Conservation (phyloP, 2,113 vertebrate species). For the Corvus hawaiiensis region DNA sequence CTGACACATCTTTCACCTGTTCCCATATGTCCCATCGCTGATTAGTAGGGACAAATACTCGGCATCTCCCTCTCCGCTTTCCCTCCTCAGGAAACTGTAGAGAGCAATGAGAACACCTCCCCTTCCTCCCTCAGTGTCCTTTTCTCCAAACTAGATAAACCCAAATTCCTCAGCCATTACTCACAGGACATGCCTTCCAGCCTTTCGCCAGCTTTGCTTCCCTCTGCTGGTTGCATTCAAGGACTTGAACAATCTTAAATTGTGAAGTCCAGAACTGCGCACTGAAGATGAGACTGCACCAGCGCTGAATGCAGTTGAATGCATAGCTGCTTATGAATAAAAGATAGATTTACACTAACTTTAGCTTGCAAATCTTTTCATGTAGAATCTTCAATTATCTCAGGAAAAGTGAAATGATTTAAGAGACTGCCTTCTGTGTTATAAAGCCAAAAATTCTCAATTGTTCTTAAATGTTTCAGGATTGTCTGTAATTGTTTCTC, state of each 20-base stretch:
- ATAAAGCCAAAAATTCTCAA: not conserved
- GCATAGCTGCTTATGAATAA: not conserved
- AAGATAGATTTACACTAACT: not conserved
- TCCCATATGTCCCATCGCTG: rapidly evolving
- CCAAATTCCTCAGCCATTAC: not conserved
- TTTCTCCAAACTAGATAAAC: not conserved
- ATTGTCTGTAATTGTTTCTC: not conserved
- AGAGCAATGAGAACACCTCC: not conserved
- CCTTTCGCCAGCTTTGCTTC: not conserved
- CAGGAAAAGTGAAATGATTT: not conserved
- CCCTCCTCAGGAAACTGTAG: not conserved
- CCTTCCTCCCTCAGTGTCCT: not conserved
- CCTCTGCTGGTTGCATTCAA: not conserved
- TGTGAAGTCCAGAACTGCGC: not conserved
- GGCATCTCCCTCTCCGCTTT: not conserved
- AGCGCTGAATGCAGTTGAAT: not conserved
- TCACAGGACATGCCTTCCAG: not conserved
- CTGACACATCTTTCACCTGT: not conserved
- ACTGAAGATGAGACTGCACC: not conserved
- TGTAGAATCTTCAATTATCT: not conserved
- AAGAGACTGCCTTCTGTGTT: not conserved
- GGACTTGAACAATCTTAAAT: not conserved
- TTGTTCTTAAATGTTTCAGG: not conserved
- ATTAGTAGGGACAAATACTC: not conserved
- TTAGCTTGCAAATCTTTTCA: not conserved